phyloP scores from a whole-genome alignment of 1,140 invertebrate species.

The Nymphalis io region DNA sequence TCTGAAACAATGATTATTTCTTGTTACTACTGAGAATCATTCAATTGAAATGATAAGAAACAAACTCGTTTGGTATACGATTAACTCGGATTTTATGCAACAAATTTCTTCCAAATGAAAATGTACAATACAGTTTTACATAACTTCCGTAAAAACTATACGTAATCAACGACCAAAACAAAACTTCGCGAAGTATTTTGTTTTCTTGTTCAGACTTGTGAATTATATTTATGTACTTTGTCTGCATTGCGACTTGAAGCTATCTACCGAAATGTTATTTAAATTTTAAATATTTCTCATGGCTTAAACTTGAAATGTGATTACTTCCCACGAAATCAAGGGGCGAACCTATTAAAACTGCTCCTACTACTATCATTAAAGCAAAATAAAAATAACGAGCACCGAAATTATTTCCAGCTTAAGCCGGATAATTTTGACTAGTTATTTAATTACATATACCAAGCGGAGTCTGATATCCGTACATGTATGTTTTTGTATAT shows the following conservation, averaged over 20 bases:
- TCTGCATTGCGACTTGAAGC: neutral
- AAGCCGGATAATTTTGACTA: slow-evolving; percentile 61
- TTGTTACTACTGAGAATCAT: slow-evolving; percentile 40
- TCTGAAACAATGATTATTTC: slow-evolving; percentile 84
- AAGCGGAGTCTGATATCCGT: slow-evolving; percentile 8
- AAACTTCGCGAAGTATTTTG: slow-evolving; percentile 8
- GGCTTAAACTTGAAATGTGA: slow-evolving; percentile 25
- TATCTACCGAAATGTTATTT: neutral
- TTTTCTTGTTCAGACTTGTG: neutral
- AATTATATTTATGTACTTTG: neutral
- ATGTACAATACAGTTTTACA: slow-evolving; percentile 18
- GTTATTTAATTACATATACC: slow-evolving; percentile 41
- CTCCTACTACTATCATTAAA: slow-evolving; percentile 68
- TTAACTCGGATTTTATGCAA: slow-evolving; percentile 35
- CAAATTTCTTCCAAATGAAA: slow-evolving; percentile 31
- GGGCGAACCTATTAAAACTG: slow-evolving; percentile 55
- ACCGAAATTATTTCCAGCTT: slow-evolving; percentile 61
- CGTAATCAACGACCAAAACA: slow-evolving; percentile 9
- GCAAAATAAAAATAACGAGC: slow-evolving; percentile 60
- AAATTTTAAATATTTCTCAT: slow-evolving; percentile 36
- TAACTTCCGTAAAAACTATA: slow-evolving; percentile 17
- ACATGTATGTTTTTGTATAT: slow-evolving; percentile 9
- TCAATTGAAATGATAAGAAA: slow-evolving; percentile 37
- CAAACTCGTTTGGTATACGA: slow-evolving; percentile 25
- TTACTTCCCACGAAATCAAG: slow-evolving; percentile 60